Conservation (phyloP, 2,113 vertebrate genomes). For the Sinocyclocheilus anshuiensis region DNA sequence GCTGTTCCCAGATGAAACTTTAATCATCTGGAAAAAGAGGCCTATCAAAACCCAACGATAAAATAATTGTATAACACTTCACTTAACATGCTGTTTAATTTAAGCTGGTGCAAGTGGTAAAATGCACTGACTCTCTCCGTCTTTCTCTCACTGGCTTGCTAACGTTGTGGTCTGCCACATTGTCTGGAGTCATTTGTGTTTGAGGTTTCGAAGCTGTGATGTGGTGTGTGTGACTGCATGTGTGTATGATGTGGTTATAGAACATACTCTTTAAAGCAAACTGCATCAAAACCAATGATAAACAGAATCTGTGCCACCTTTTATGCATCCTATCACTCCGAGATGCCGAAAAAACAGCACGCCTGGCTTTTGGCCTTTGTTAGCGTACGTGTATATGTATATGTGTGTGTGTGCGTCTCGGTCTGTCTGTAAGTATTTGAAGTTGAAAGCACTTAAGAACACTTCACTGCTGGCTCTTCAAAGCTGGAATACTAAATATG, state of each 20-base stretch:
- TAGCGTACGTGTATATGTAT: neutral
- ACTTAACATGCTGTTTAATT: constrained; percentile 21
- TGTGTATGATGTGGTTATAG: constrained; percentile 34
- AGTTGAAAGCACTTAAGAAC: constrained; percentile 27
- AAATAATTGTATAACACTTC: constrained; percentile 21
- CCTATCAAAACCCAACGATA: neutral
- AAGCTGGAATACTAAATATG: constrained; percentile 23
- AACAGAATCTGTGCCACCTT: constrained; percentile 19
- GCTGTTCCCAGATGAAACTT: neutral
- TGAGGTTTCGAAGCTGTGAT: constrained; percentile 30
- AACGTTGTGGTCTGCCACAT: constrained; percentile 43
- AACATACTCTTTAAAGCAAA: constrained; percentile 35
- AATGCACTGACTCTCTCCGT: no score
- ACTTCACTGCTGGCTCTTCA: constrained; percentile 23
- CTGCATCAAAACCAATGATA: constrained; percentile 27
- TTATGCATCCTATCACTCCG: neutral
- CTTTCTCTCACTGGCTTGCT: constrained; percentile 10
- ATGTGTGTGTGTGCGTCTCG: neutral
- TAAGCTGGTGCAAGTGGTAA: neutral
- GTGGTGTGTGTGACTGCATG: constrained; percentile 23
- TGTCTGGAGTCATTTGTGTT: constrained; percentile 43
- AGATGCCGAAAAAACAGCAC: constrained; percentile 5
- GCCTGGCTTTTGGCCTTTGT: constrained; percentile 2
- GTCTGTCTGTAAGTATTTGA: constrained; percentile 42
- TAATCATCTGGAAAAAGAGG: constrained; percentile 6